phyloP scores from a whole-genome alignment of 2,113 vertebrate genomes.

The Lophura nycthemera region DNA sequence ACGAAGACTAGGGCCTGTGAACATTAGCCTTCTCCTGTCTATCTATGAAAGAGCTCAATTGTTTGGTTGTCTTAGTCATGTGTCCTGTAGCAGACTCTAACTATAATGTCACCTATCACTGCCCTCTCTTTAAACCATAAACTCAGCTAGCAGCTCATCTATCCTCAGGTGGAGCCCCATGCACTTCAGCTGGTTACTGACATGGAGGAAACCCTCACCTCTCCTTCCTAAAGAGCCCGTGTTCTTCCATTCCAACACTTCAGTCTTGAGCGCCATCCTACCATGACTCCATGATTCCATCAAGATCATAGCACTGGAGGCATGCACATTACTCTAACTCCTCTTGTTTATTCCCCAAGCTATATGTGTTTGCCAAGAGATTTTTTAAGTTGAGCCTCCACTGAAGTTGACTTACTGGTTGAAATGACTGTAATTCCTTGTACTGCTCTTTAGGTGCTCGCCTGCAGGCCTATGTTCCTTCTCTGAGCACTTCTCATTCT shows the following conservation, averaged over 20 bases:
- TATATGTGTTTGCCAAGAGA: background rate
- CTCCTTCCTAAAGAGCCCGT: too few species aligned
- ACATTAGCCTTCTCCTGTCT: too few species aligned
- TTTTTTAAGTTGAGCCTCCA: background rate
- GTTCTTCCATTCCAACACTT: too few species aligned
- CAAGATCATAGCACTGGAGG: background rate
- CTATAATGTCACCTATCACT: background rate
- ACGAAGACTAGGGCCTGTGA: too few species aligned
- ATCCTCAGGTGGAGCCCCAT: background rate
- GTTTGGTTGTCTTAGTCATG: too few species aligned
- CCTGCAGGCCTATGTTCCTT: background rate
- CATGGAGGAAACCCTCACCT: too few species aligned
- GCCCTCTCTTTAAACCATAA: too few species aligned
- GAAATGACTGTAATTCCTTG: background rate
- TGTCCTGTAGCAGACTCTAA: background rate
- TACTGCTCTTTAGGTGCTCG: background rate
- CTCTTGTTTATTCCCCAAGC: background rate
- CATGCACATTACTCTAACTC: background rate
- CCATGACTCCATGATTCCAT: too few species aligned
- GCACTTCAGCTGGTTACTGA: too few species aligned
- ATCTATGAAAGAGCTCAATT: too few species aligned
- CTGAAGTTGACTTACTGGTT: background rate
- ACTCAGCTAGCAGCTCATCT: background rate
- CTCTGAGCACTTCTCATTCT: background rate
- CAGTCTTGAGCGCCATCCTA: too few species aligned